Evolutionary conservation across 1,140 invertebrate genomes (phyloP), one percentile per base, ranked within the genome.

Genomic region (Papilio polytes): DNA sequence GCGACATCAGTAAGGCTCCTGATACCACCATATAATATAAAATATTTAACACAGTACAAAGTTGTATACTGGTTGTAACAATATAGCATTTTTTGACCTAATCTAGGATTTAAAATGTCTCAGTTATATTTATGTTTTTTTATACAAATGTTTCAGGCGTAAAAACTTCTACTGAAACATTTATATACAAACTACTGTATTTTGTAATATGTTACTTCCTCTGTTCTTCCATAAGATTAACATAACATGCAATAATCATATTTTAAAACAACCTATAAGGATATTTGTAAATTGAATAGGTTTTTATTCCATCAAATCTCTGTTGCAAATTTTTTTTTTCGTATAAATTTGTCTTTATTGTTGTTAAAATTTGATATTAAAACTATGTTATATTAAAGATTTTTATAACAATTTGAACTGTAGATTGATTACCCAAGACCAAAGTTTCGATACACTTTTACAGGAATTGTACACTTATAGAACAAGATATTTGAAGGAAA

Each of bases 51-150:
- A 9, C n/a, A 22, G 56, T 20, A 59, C n/a, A 22, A 63, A 63
- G 22, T 63, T 63, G 9, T 63, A 12, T 63, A 26, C 59, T 70
- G 63, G 63, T 70, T 70, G 63, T 70, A 70, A 70, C 63, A 31
- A 66, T 66, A 66, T 31, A 26, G 22, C 0, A 70, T 7, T 70
- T 31, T 70, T 4, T 70, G 1, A 18, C 4, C 13, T 31, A 8
- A n/a, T 56, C 4, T 31, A 31, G 26, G 59, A 26, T 70, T 70
- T 70, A 4, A 70, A 63, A 63, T 22, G 59, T 63, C 59, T 56
- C 4, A 18, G 8, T 56, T 56, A 56, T 56, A 7, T 20, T n/a
- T 56, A 20, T 56, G n/a, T 56, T 18, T 56, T 48, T 48, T 20
- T 56, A 9, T 20, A 8, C 53, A 56, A 56, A 18, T 56, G 53